A percentile compares a stretch with the other conserved stretches of the same genome.
Conservation (phyloP, 1,140 invertebrate species). For the Pogonognathellus flavescens region DNA sequence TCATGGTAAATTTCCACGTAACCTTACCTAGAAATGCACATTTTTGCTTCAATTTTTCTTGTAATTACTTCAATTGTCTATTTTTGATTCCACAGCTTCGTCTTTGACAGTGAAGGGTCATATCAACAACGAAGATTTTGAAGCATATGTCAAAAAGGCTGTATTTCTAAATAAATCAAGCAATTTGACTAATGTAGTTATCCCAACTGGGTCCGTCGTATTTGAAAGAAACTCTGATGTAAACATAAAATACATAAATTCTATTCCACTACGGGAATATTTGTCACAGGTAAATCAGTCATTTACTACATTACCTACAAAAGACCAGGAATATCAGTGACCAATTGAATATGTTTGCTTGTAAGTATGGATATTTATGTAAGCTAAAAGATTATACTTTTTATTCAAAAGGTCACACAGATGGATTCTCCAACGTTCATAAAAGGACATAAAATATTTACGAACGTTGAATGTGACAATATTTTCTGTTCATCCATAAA, state of each 20-base stretch:
- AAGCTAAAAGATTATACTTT: too few species aligned
- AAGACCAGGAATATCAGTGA: too few species aligned
- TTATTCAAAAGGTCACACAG: neutral
- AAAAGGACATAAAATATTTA: neutral
- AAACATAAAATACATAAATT: neutral
- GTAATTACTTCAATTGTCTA: too few species aligned
- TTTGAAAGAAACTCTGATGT: neutral
- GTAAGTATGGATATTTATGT: too few species aligned
- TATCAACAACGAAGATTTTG: neutral
- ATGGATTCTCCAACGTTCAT: neutral
- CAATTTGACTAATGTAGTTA: neutral
- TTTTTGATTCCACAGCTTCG: neutral
- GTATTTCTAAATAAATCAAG: neutral
- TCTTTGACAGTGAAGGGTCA: neutral
- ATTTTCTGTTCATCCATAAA: neutral
- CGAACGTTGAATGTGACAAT: conserved; percentile 13
- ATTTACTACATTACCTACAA: too few species aligned
- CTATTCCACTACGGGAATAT: neutral
- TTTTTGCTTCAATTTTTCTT: too few species aligned
- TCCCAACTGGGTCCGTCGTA: neutral
- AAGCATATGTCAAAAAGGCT: neutral
- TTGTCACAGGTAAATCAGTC: neutral
- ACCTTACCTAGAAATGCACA: too few species aligned
- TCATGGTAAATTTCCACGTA: neutral
- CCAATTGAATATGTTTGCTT: too few species aligned